Base-by-base conservation (phyloP, 2,888 invertebrate genomes). In the Torymus auratus region DNA sequence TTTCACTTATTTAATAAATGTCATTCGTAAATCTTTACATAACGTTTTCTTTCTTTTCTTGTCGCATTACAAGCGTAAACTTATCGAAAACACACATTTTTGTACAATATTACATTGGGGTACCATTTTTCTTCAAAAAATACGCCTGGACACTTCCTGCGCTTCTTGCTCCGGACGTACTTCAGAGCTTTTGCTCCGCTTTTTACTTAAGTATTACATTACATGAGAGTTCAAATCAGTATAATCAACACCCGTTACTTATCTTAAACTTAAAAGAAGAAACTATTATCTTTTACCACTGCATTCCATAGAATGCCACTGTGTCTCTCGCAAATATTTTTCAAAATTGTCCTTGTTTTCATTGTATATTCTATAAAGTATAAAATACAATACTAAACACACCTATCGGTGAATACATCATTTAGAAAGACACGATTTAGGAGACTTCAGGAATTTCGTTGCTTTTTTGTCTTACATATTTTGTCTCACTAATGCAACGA, bases 361-460 rank as follows among this genome's bases (percentile, higher is more conserved):
- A 79, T 69, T 77, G 71, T 61, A 80, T 79, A 82, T 65, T 52
- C 77, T 80, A 82, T 64, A 80, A 82, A 84, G 85, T 85, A 85
- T 85, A 85, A 84, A 85, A 85, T 83, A 85, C 83, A 83, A 83
- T 82, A 84, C 84, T 85, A 84, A 85, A 83, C 81, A 83, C 84
- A 85, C 83, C 83, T 81, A 70, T 79, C 79, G 82, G 82, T 83
- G 84, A 85, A 84, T 83, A 85, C 79, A 84, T 85, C 84, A 83
- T 86, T 86, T 85, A 85, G 82, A 88, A 88, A 88, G 86, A 89
- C 88, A 88, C 86, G 83, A 87, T 88, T 86, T 83, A 82, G 85
- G 86, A 88, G 86, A 87, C 85, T 88, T 82, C 82, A 28, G 72
- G 85, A 87, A 84, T 83, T 84, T 85, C 86, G 86, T 86, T 87